Base-by-base conservation (phyloP, 2,797 vertebrate species). In the Oryzias dopingdopingensis region DNA sequence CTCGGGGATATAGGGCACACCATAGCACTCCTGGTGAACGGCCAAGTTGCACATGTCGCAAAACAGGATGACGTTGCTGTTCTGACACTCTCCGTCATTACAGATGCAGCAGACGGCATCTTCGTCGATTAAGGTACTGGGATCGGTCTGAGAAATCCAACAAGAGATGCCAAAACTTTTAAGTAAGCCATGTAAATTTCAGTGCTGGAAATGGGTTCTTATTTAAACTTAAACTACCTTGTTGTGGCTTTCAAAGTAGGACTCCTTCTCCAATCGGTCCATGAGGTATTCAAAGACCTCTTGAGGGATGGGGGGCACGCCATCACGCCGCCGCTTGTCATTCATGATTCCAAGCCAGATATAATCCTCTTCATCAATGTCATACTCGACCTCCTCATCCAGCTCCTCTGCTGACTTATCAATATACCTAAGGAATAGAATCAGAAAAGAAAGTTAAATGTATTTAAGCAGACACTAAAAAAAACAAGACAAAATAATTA, bases 311-410 rank as follows among this genome's bases (percentile, higher is more conserved):
- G 93, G 92, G 4, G 95, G 94, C 70, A 98, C 96, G 0, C 96
- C 94, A 29, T 98, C 97, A 0, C 92, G 93, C 80, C 96, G 95
- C 62, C 97, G 92, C 46, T 95, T 93, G 86, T 99, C 96, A 0
- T 99, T 99, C 97, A 99, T 99, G 83, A 99, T 98, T 86, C 97
- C 96, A 48, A 99, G 91, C 97, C 97, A 99, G 87, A 98, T 98
- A 81, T 97, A 99, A 83, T 99, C 97, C 77, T 99, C 97, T 79
- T 99, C 97, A 0, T 99, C 97, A 61, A 99, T 99, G 83, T 99
- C 97, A 0, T 99, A 99, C 83, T 99, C 97, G 5, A 99, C 97
- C 76, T 99, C 97, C 72, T 98, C 97, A 14, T 99, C 97, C 82
- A 99, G 90, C 87, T 99, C 97, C 74, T 99, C 97, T 2, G 96